phyloP scores from a whole-genome alignment of 2,797 vertebrate species.

The Molothrus aeneus region DNA sequence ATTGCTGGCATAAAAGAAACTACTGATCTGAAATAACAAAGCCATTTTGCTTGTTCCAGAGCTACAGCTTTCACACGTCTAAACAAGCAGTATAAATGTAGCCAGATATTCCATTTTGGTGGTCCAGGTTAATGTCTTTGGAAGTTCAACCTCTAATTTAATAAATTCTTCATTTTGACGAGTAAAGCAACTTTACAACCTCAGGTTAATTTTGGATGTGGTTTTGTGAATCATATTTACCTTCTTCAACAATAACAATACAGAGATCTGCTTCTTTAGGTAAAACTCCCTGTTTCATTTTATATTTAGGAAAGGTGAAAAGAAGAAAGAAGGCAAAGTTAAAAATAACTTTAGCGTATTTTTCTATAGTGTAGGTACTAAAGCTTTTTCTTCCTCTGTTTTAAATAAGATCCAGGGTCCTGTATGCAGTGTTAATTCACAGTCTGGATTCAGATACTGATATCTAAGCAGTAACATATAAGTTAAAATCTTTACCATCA shows the following conservation, averaged over 20 bases:
- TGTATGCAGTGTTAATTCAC: neutral
- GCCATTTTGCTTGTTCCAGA: neutral
- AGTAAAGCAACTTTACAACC: neutral
- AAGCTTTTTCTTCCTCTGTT: neutral
- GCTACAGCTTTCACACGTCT: neutral
- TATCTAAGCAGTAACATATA: neutral
- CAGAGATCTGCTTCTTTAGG: neutral
- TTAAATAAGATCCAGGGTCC: neutral
- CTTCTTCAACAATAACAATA: neutral
- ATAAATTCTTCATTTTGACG: neutral
- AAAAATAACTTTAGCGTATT: neutral
- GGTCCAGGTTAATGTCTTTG: neutral
- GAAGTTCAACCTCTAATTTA: neutral
- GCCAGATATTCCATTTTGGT: neutral
- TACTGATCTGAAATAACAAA: neutral
- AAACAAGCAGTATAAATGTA: neutral
- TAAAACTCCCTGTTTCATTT: neutral
- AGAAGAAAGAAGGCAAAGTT: neutral
- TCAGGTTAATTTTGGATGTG: neutral
- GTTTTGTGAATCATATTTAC: neutral
- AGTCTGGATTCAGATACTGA: neutral
- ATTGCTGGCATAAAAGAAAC: neutral
- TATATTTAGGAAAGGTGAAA: neutral
- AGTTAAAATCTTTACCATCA: neutral
- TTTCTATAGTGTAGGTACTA: neutral